Percentiles rank a stretch among this genome's conserved stretches.
These are phyloP conservation scores for Lophura nycthemera DNA, from an alignment of 2,113 vertebrate genomes.

Conservation along the genomic window DNA sequence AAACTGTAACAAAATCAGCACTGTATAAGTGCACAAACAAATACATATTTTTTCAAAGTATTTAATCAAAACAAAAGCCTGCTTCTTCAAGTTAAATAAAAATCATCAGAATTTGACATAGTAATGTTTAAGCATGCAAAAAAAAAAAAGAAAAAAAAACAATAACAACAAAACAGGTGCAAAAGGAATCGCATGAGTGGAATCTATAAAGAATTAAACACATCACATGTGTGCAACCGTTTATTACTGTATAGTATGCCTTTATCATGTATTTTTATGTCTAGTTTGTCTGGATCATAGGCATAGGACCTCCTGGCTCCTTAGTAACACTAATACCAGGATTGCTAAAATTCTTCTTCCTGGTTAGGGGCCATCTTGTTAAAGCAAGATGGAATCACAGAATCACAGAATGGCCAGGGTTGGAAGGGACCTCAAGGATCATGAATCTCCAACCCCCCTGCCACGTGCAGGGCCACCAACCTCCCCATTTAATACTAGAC, in stretches of 20 bases:
- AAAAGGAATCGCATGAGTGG: neutral
- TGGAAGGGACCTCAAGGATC: no score
- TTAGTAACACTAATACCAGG: neutral
- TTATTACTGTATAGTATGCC: neutral
- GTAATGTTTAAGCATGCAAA: neutral
- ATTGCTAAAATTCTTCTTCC: neutral
- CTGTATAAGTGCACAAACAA: neutral
- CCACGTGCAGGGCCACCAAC: no score
- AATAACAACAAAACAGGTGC: neutral
- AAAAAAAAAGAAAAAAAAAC: neutral
- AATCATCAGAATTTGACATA: neutral
- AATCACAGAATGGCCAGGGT: no score
- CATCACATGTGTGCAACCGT: neutral
- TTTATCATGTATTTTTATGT: neutral
- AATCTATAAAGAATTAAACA: neutral
- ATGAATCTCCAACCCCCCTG: no score
- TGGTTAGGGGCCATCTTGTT: neutral
- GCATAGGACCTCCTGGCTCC: neutral
- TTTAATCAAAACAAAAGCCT: neutral
- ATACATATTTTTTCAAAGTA: neutral
- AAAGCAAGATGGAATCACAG: neutral
- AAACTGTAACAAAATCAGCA: neutral
- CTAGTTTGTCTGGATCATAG: neutral
- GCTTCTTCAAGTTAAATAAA: neutral
- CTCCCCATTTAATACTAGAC: no score